phyloP scores from a whole-genome alignment of 2,113 vertebrate species.

The Sarotherodon lohbergeri region DNA sequence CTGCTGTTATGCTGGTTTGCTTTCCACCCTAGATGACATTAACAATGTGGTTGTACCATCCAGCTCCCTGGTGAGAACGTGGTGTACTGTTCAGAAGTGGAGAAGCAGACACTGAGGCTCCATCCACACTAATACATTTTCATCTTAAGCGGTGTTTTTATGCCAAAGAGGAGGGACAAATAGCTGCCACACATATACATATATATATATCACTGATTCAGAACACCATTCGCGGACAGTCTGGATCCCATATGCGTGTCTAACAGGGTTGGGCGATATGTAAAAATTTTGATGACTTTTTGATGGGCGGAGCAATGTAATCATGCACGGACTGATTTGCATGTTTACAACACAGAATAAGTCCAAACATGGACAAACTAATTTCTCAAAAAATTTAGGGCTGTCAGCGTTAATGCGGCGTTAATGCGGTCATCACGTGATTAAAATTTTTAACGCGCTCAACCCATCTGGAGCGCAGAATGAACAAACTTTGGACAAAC shows the following conservation, averaged over 20 bases:
- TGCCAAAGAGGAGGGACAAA: background rate
- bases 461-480: background rate
- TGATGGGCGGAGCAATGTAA: background rate
- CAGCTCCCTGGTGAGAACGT: background rate
- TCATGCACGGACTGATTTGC: background rate
- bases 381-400: rapidly evolving
- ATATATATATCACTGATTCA: background rate
- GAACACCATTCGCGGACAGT: background rate
- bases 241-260: background rate
- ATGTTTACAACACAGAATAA: rapidly evolving
- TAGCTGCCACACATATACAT: background rate
- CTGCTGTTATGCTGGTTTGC: background rate
- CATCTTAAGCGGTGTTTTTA: background rate
- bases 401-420: rapidly evolving
- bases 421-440: rapidly evolving
- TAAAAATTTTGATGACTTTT: background rate
- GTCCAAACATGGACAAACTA: rapidly evolving
- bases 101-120: background rate
- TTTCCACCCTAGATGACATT: background rate
- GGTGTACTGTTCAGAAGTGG: background rate
- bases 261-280: rapidly evolving
- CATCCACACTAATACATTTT: background rate
- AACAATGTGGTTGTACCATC: background rate
- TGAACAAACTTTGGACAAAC: rapidly evolving
- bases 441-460: rapidly evolving